Base-by-base conservation (phyloP, 2,888 invertebrate genomes). In the Caenorhabditis zanzibari region DNA sequence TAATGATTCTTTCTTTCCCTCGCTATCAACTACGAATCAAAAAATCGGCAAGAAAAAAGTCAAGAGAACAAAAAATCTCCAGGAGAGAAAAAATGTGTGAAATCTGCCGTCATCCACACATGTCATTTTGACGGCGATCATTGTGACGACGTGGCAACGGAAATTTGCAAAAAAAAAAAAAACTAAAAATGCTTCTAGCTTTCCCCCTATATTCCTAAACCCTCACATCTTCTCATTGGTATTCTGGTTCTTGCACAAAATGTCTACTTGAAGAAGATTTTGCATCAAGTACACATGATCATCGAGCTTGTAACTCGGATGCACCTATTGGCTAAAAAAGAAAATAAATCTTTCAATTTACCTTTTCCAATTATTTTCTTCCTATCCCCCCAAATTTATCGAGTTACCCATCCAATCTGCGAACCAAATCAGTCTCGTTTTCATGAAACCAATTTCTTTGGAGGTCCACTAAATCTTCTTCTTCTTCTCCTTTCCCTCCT, bases 111-210 rank as follows among this genome's bases (percentile, higher is more conserved):
- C 49, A 2, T 32, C 1, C 41, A 22, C 76, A 77, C 76, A 77
- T 77, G 68, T 69, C 76, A 77, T 69, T 77, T 77, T 69, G 76
- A 77, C 76, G 71, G 19, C 22, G 66, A 75, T 68, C 63, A 56
- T 32, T n/a, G 63, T 19, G 76, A 32, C 61, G 76, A 77, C 76
- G 76, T 77, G 76, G 69, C 76, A 59, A 76, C 66, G 76, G 68
- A 76, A 74, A 52, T 10, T 35, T 52, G 54, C 35, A 35, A 14
- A 19, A 59, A 38, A n/a, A 19, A 6, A n/a, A 3, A 5, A 9
- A 22, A 10, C 22, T n/a, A n/a, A n/a, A n/a, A n/a, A n/a, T 22
- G 2, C n/a, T 12, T 52, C 22, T 22, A 22, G 6, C 7, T 52
- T 22, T 22, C 52, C 22, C 19, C 10, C 7, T 5, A 19, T 7